These are phyloP conservation scores for Ostrea edulis DNA, from an alignment of 1,140 invertebrate genomes.

Conservation along the genomic window DNA sequence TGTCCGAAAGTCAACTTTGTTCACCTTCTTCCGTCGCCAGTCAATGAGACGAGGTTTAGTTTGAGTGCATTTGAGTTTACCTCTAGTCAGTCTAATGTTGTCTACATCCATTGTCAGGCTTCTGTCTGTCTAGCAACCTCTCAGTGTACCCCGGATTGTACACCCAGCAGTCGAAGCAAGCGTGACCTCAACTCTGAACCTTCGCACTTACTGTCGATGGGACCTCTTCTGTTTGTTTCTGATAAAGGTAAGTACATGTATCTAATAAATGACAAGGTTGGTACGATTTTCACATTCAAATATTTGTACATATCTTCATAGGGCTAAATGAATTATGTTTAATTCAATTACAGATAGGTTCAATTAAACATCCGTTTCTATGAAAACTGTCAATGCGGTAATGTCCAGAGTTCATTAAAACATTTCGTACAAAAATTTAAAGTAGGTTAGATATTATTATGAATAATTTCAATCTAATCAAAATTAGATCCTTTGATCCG, in stretches of 20 bases:
- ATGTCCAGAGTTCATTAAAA: too few species aligned
- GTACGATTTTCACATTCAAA: too few species aligned
- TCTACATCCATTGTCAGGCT: slow-evolving; percentile 50
- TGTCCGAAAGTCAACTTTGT: slow-evolving; percentile 36
- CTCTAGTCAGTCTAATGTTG: not conserved
- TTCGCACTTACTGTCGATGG: slow-evolving; percentile 42
- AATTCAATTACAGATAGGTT: too few species aligned
- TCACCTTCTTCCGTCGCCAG: slow-evolving; percentile 37
- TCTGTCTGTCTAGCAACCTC: slow-evolving; percentile 32
- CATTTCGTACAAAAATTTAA: too few species aligned
- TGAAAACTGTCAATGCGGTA: too few species aligned
- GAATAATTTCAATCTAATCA: too few species aligned
- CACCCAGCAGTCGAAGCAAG: not conserved
- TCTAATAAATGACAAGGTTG: too few species aligned
- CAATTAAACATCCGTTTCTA: too few species aligned
- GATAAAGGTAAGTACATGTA: slow-evolving; percentile 23
- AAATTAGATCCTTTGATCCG: too few species aligned
- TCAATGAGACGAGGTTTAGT: slow-evolving; percentile 41
- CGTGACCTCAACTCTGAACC: not conserved
- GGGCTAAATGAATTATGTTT: too few species aligned
- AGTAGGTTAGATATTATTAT: too few species aligned
- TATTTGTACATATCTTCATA: not conserved
- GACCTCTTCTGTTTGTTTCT: slow-evolving; percentile 37
- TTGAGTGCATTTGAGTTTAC: slow-evolving; percentile 44
- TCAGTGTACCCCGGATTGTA: slow-evolving; percentile 36